Base-by-base conservation (phyloP, 2,888 invertebrate genomes). In the Drosophila recens region DNA sequence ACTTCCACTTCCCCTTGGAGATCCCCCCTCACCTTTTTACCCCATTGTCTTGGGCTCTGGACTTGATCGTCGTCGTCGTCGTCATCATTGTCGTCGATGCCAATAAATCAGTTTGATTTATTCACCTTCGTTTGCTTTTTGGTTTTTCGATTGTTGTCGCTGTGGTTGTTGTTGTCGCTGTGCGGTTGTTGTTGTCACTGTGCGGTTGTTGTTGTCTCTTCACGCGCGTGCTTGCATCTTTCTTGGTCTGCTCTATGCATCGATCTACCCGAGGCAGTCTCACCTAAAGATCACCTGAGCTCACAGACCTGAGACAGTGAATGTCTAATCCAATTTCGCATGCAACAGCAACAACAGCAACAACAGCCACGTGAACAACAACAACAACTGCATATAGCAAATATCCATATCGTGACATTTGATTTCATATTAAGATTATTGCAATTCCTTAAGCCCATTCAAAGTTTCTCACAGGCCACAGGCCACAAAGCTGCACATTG, bases 81-180 rank as follows among this genome's bases (percentile, higher is more conserved):
- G 70, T 78, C 80, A 68, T 82, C 80, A 74, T 83, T 83, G 89
- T 76, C 79, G 79, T 73, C 89, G 82, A 66, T 54, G 82, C 73
- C 87, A 90, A 88, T 90, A 88, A 88, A 90, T 88, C 87, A 88
- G 79, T 87, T 85, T 88, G 87, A 88, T 88, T 88, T 88, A 88
- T 88, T 85, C 65, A 79, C 87, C 85, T 83, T 79, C 63, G 67
- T 61, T 46, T 53, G 64, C 48, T 76, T 70, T 74, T 67, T 72
- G 54, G 49, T 59, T 79, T 66, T 61, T 78, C 46, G 54, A 4
- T 54, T 88, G 86, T 68, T 65, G 61, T 67, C 82, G 85, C 65
- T 48, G 52, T 42, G 56, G 57, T 66, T 57, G 54, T 53, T 43
- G 52, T 40, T 40, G 52, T 64, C 45, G 33, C 59, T 45, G 63